A percentile compares a stretch with the other conserved stretches of the same genome.
Evolutionary conservation across 2,113 vertebrate genomes (phyloP).

Genomic region (Chionis minor): DNA sequence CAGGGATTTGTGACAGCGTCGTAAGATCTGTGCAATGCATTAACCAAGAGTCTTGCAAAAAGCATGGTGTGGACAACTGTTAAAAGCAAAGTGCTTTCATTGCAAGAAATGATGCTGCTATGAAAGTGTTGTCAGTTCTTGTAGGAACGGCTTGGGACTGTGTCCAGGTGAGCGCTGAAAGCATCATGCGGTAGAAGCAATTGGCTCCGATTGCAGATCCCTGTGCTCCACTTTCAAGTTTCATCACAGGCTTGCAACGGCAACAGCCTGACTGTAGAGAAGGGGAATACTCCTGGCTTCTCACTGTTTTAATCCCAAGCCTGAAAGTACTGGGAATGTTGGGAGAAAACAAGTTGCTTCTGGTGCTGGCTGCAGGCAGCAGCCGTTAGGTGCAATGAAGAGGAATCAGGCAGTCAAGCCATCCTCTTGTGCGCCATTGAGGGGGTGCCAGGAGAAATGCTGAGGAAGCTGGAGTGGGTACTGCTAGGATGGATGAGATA

Average conservation of each 20-base stretch:
- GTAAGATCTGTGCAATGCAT: fast-evolving
- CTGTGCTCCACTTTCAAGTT: neutral
- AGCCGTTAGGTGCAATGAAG: neutral
- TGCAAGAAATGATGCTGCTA: neutral
- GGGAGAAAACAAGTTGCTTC: neutral
- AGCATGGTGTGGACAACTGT: neutral
- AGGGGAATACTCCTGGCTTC: neutral
- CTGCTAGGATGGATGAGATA: constrained; percentile 23
- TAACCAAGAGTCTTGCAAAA: neutral
- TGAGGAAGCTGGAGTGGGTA: neutral
- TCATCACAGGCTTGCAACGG: neutral
- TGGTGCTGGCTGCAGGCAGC: neutral
- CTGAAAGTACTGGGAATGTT: neutral
- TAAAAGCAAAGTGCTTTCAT: neutral
- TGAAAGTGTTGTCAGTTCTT: neutral
- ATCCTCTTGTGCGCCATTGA: neutral
- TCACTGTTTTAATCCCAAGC: neutral
- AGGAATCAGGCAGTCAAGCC: neutral
- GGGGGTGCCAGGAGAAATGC: neutral
- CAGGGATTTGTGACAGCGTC: neutral
- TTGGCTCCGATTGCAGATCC: neutral
- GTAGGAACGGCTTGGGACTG: neutral
- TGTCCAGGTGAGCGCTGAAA: neutral
- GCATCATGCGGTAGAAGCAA: neutral
- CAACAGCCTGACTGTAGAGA: neutral